Percentiles rank a stretch among this genome's conserved stretches.
These are phyloP conservation scores for Acanthornis magna DNA, from an alignment of 2,797 vertebrate genomes.

Conservation along the genomic window DNA sequence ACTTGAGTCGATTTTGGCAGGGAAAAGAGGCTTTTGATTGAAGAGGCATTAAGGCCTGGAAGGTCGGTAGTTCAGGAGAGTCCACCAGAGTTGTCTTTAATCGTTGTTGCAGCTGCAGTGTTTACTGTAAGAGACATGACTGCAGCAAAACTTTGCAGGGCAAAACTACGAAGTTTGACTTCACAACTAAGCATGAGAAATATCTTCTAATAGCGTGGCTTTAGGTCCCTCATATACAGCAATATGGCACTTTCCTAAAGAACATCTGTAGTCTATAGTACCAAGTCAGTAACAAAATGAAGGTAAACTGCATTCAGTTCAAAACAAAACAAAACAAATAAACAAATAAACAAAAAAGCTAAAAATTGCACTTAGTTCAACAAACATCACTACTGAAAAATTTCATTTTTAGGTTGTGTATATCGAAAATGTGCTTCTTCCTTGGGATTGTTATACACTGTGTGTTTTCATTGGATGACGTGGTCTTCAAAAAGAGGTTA, in stretches of 20 bases:
- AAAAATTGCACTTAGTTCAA: constrained; percentile 17
- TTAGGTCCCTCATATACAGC: neutral
- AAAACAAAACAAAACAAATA: neutral
- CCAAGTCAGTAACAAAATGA: neutral
- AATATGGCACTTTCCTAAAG: neutral
- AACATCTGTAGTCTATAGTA: neutral
- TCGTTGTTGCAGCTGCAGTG: neutral
- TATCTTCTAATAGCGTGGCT: neutral
- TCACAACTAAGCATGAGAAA: neutral
- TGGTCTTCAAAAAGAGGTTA: constrained; percentile 61
- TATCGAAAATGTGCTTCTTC: constrained; percentile 49
- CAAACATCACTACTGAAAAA: constrained; percentile 57
- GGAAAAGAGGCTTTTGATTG: neutral
- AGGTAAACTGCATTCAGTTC: neutral
- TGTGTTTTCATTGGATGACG: neutral
- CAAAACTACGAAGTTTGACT: neutral
- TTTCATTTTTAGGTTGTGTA: constrained; percentile 46
- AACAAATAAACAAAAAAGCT: neutral
- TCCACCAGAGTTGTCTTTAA: neutral
- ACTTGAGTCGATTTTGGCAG: neutral
- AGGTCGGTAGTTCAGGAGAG: neutral
- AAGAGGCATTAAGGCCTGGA: neutral
- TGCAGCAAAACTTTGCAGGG: neutral
- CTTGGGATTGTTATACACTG: constrained; percentile 23
- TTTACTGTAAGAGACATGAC: neutral